Evolutionary conservation across 2,888 invertebrate species (phyloP).

Genomic region (Trichacis sp.): DNA sequence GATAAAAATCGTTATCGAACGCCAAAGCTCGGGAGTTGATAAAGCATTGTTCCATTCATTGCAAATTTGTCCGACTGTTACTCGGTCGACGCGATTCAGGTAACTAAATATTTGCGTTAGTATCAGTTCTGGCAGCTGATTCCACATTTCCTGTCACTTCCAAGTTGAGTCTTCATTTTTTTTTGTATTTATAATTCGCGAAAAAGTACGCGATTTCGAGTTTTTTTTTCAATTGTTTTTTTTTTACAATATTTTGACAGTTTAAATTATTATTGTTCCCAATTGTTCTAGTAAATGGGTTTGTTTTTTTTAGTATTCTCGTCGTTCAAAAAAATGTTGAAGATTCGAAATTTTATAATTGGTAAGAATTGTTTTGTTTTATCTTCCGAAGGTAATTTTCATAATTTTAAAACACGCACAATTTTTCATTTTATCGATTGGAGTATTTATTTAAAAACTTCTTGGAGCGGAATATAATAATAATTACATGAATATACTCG

Average conservation of each 20-base stretch:
- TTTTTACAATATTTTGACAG: not conserved
- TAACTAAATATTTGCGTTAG: conserved; percentile 62
- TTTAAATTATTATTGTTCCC: not conserved
- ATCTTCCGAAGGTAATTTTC: no score
- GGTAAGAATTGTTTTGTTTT: no score
- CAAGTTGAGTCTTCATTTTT: not conserved
- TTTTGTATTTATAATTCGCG: not conserved
- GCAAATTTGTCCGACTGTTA: conserved; percentile 57
- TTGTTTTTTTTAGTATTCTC: no score
- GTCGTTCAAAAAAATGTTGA: no score
- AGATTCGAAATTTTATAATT: no score
- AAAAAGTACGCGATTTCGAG: no score
- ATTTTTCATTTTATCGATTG: no score
- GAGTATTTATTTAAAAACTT: no score
- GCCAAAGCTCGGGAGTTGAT: conserved; percentile 62
- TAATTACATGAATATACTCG: no score
- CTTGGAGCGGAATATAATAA: no score
- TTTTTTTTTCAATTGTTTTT: not conserved
- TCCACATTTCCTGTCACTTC: conserved; percentile 59
- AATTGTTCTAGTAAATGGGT: no score
- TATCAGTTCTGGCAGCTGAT: conserved; percentile 67
- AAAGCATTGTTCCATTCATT: conserved; percentile 59
- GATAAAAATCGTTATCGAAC: conserved; percentile 59
- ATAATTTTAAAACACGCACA: no score
- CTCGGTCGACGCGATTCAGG: conserved; percentile 58